These are phyloP conservation scores for Promerops cafer DNA, from an alignment of 2,113 vertebrate genomes.

Conservation along the genomic window DNA sequence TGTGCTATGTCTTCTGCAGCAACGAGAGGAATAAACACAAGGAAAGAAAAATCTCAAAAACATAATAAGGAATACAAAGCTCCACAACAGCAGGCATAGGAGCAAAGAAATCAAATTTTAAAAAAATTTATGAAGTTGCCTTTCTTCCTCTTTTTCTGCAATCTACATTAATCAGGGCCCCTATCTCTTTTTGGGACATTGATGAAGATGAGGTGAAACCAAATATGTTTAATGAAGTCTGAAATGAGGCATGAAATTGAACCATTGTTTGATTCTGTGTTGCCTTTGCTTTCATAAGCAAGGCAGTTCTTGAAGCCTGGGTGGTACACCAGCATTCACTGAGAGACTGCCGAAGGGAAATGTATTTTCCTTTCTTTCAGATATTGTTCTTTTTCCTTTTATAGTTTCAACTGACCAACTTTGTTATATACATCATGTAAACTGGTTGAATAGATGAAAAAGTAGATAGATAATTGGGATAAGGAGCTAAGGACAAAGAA, in stretches of 20 bases:
- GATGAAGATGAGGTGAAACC: slow-evolving; percentile 34
- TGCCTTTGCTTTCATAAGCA: slow-evolving; percentile 20
- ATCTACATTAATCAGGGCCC: neutral
- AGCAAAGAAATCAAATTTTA: neutral
- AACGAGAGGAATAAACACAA: neutral
- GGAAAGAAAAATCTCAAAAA: neutral
- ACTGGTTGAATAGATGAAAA: neutral
- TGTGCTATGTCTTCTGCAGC: neutral
- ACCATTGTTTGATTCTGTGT: slow-evolving; percentile 27
- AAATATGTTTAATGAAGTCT: slow-evolving; percentile 12
- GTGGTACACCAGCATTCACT: neutral
- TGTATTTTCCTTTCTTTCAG: neutral
- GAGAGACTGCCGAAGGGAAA: neutral
- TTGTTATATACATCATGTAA: neutral
- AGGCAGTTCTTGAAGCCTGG: neutral
- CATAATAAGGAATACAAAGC: neutral
- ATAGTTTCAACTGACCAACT: neutral
- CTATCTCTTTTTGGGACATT: neutral
- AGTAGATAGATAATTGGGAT: neutral
- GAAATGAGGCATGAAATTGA: slow-evolving; percentile 52
- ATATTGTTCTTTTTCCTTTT: neutral
- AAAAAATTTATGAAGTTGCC: neutral
- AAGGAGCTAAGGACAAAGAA: neutral
- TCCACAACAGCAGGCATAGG: neutral
- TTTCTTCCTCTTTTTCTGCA: neutral